phyloP scores from a whole-genome alignment of 2,888 invertebrate genomes.

The Eupithecia centaureata region DNA sequence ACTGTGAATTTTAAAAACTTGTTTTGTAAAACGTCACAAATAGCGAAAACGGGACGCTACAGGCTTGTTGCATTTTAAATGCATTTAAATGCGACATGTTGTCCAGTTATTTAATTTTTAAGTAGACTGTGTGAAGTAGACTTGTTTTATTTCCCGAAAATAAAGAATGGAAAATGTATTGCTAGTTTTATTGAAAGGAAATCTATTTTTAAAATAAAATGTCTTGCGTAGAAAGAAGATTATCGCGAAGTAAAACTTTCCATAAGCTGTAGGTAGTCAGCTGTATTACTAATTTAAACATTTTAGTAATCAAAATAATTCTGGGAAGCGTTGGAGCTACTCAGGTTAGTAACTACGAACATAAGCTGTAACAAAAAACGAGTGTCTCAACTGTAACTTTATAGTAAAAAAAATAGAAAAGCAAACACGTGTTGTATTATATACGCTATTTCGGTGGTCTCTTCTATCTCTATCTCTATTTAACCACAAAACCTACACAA shows the following conservation, averaged over 20 bases:
- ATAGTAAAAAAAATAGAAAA: not conserved
- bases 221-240: not conserved
- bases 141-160: slow-evolving; percentile 37
- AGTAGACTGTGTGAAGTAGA: slow-evolving; percentile 48
- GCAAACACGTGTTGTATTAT: too few relatives aligned
- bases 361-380: not conserved
- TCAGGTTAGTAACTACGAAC: not conserved
- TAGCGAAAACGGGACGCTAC: slow-evolving; percentile 38
- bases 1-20: slow-evolving; percentile 38
- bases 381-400: not conserved
- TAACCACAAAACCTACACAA: not conserved
- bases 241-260: slow-evolving; percentile 4
- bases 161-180: slow-evolving; percentile 29
- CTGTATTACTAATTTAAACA: not conserved
- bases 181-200: slow-evolving; percentile 21
- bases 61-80: slow-evolving; percentile 58
- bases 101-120: slow-evolving; percentile 48
- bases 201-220: not conserved
- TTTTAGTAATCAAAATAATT: not conserved
- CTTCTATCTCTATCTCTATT: too few relatives aligned
- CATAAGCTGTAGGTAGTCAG: not conserved
- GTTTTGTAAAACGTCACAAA: slow-evolving; percentile 52
- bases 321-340: not conserved
- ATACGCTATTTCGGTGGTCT: too few relatives aligned
- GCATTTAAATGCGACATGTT: slow-evolving; percentile 61